These are phyloP conservation scores for Siniperca chuatsi DNA, from an alignment of 2,113 vertebrate species.

Conservation along the genomic window DNA sequence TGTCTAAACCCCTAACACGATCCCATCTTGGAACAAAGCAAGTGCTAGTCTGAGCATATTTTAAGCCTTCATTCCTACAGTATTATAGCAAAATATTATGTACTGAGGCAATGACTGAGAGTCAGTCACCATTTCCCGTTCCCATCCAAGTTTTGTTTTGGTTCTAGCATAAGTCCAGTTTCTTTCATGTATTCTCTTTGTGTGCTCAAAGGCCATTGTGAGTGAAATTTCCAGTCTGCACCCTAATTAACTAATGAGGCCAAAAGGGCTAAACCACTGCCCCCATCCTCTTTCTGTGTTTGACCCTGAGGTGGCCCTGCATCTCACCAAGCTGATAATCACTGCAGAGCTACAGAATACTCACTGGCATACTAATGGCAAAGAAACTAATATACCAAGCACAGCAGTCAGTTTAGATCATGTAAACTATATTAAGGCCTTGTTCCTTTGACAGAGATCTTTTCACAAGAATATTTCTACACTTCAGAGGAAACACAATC, in stretches of 20 bases:
- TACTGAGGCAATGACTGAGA: neutral
- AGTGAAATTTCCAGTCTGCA: constrained; percentile 50
- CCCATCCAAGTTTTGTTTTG: constrained; percentile 1
- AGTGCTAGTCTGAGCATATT: too few species aligned
- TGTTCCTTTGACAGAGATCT: constrained; percentile 6
- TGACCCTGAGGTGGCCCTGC: constrained; percentile 68
- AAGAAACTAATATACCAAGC: constrained; percentile 25
- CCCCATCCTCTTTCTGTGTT: constrained; percentile 48
- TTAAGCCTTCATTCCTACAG: neutral
- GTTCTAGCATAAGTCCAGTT: neutral
- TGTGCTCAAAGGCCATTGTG: constrained; percentile 41
- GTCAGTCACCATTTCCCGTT: neutral
- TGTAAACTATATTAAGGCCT: constrained; percentile 11
- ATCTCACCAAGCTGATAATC: constrained; percentile 67
- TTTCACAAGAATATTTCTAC: constrained; percentile 2
- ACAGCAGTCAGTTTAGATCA: constrained; percentile 35
- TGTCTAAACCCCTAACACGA: neutral
- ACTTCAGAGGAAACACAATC: constrained; percentile 6
- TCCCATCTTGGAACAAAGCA: too few species aligned
- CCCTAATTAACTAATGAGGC: constrained; percentile 82
- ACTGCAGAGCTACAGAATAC: constrained; percentile 43
- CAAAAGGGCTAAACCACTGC: constrained; percentile 57
- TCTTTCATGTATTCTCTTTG: constrained; percentile 27
- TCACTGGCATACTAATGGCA: constrained; percentile 57
- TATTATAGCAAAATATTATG: neutral